Base-by-base conservation (phyloP, 1,140 invertebrate genomes). In the Chironomus tepperi region DNA sequence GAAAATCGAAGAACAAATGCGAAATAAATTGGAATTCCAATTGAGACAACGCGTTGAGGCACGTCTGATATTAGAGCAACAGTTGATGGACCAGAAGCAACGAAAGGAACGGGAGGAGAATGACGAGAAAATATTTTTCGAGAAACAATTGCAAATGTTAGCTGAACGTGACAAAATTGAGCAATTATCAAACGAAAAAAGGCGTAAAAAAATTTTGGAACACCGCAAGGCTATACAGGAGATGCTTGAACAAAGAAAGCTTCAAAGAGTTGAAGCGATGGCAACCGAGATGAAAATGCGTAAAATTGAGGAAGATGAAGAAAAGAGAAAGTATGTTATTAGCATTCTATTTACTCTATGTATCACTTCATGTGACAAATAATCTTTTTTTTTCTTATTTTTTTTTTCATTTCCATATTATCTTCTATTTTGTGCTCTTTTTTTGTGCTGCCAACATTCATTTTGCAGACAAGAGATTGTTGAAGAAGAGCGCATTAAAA, bases 121-220 rank as follows among this genome's bases (percentile, higher is more conserved):
- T 9, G 70, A 75, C 10, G 74, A 75, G 2, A 18, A 42, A 19
- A 3, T n/a, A 47, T 75, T 75, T 43, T 67, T 42, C 8, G 73
- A 75, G 24, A 76, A 77, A 43, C 73, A 74, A 74, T 47, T 75
- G 19, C 43, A 74, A 18, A 34, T 74, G 19, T 64, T 77, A 34
- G 76, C 76, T 0, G 76, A 77, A 75, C 76, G 74, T 19, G 76
- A 76, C 75, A 75, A 75, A 42, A 73, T 77, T 8, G 76, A 76
- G 18, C 75, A 75, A 72, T 67, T 77, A 5, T 75, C 77, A 0
- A 73, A 76, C 72, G 76, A 77, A 73, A 75, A 75, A 64, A 73
- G 75, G 5, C 73, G 77, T 5, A 47, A 42, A 67, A 77, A 76
- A 74, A 76, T 74, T 5, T 10, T 65, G 34, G 77, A 77, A 73